Evolutionary conservation across 1,140 invertebrate genomes (phyloP).

Genomic region (Melipona quadrifasciata): DNA sequence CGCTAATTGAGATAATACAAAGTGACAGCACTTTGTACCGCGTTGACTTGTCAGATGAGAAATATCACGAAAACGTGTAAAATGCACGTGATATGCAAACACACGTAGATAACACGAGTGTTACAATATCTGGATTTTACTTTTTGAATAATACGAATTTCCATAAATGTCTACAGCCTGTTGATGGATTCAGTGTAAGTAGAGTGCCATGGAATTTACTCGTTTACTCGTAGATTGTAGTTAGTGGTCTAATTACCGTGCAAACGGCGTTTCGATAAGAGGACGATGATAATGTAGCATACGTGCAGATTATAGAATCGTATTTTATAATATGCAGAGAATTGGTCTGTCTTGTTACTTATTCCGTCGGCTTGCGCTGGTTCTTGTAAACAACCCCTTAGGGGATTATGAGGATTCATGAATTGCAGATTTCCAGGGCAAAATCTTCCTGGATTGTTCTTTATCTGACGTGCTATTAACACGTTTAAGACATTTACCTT

Average conservation of each 20-base stretch:
- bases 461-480: background rate
- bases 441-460: background rate
- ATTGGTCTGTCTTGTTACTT: background rate
- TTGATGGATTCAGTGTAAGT: no score
- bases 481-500: no score
- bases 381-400: background rate
- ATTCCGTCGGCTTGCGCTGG: background rate
- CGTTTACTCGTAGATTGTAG: background rate
- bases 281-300: background rate
- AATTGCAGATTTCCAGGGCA: background rate
- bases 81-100: no score
- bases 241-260: background rate
- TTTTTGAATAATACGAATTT: no score
- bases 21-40: background rate
- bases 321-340: background rate
- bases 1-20: background rate
- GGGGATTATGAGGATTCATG: no score
- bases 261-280: background rate
- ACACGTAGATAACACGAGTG: no score
- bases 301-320: background rate
- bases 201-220: no score
- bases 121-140: no score
- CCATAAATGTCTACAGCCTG: no score
- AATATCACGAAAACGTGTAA: no score
- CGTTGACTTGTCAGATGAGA: no score